Conservation (phyloP, 1,140 invertebrate genomes). For the Watersipora subatra region DNA sequence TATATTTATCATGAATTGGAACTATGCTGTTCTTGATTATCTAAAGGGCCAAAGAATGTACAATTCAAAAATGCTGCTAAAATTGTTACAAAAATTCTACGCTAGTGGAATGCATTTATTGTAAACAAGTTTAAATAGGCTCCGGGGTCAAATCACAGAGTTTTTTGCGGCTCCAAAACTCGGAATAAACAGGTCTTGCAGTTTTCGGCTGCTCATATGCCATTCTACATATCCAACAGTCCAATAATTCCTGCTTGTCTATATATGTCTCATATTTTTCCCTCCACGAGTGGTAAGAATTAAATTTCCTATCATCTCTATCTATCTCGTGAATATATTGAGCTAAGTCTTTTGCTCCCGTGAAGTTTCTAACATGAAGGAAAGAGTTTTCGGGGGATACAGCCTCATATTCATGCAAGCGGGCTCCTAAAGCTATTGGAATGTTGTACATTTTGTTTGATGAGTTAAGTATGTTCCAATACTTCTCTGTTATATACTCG, state of each 20-base stretch:
- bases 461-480: conserved; percentile 30
- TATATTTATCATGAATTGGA: too few species aligned
- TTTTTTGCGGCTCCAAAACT: not conserved
- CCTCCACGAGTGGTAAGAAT: not conserved
- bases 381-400: conserved; percentile 51
- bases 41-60: too few species aligned
- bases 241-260: not conserved
- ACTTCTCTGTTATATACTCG: conserved; percentile 39
- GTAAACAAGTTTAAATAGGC: too few species aligned
- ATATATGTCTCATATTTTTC: not conserved
- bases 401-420: conserved; percentile 22
- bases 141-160: too few species aligned
- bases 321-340: conserved; percentile 55
- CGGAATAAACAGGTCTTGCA: not conserved
- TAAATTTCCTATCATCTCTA: conserved; percentile 6
- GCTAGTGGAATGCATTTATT: too few species aligned
- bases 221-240: not conserved
- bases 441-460: conserved; percentile 1
- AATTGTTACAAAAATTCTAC: too few species aligned
- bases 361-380: conserved; percentile 86
- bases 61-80: too few species aligned
- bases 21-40: too few species aligned
- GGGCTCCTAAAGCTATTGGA: conserved; percentile 37
- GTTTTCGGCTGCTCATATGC: not conserved
- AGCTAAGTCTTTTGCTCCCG: conserved; percentile 66